phyloP scores from a whole-genome alignment of 2,797 vertebrate genomes.

The Danio tinwini region DNA sequence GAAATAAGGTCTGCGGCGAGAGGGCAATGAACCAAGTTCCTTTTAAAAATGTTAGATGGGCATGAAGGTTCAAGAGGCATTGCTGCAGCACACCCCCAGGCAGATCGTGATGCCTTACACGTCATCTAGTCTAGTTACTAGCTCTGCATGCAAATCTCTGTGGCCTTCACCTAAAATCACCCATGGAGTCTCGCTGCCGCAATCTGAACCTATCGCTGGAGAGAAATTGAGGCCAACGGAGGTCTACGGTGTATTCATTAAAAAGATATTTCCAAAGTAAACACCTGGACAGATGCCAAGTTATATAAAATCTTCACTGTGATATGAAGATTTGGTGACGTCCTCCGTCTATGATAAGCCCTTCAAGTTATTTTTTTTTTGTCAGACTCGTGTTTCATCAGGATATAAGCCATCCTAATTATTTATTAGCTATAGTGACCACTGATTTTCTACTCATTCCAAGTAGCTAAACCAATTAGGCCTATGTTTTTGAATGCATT shows the following conservation, averaged over 20 bases:
- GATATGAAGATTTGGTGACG: conserved; percentile 27
- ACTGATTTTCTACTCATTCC: not conserved
- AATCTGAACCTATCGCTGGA: conserved; percentile 10
- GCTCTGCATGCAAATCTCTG: conserved; percentile 50
- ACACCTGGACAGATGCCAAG: conserved; percentile 11
- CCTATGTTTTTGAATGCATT: not conserved
- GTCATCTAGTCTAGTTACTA: conserved; percentile 18
- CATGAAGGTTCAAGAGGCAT: conserved; percentile 20
- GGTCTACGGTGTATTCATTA: conserved; percentile 21
- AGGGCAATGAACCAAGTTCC: conserved; percentile 39
- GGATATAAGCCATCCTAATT: conserved; percentile 40
- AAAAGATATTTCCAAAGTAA: conserved; percentile 42
- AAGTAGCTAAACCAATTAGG: not conserved
- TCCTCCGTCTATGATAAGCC: conserved; percentile 27
- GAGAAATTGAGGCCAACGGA: conserved; percentile 30
- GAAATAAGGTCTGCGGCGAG: conserved; percentile 31
- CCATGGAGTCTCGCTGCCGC: not conserved
- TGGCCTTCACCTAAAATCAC: conserved; percentile 38
- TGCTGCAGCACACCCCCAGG: conserved; percentile 4
- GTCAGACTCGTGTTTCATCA: conserved; percentile 33
- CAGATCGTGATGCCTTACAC: conserved; percentile 15
- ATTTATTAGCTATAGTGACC: not conserved
- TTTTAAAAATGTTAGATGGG: conserved; percentile 51
- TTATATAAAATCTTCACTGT: conserved; percentile 30
- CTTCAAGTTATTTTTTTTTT: conserved; percentile 27